Evolutionary conservation across 2,113 vertebrate genomes (phyloP).

Genomic region (Uropsilus gracilis): DNA sequence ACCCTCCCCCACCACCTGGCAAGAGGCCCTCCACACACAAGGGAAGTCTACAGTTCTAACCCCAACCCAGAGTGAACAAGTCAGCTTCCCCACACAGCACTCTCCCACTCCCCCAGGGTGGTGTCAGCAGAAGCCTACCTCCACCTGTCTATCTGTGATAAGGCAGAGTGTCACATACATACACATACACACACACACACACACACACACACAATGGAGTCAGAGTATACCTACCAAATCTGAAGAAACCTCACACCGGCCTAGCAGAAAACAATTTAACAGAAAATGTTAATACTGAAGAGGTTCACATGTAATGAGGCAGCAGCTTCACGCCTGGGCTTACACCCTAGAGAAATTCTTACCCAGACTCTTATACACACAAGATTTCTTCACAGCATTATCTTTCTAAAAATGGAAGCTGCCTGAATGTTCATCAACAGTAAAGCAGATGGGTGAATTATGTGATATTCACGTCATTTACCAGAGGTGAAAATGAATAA

Average conservation of each 20-base stretch:
- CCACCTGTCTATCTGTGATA: neutral
- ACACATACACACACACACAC: no score
- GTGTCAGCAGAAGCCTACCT: neutral
- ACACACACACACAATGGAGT: no score
- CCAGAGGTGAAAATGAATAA: neutral
- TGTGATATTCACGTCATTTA: neutral
- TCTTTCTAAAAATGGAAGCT: neutral
- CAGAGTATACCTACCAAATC: neutral
- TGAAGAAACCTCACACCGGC: neutral
- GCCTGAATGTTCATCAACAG: neutral
- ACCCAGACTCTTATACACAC: fast-evolving
- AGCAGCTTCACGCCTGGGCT: neutral
- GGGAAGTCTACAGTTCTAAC: neutral
- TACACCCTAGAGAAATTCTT: neutral
- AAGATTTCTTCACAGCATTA: neutral
- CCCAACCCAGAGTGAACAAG: neutral
- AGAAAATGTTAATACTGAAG: neutral
- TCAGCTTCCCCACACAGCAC: neutral
- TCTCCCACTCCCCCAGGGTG: neutral
- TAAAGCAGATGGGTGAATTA: neutral
- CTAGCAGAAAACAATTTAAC: neutral
- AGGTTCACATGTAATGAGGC: neutral
- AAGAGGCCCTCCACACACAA: neutral
- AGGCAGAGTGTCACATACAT: neutral
- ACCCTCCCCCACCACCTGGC: no score